Base-by-base conservation (phyloP, 1,140 invertebrate species). In the Brachionus asplanchnoidis region DNA sequence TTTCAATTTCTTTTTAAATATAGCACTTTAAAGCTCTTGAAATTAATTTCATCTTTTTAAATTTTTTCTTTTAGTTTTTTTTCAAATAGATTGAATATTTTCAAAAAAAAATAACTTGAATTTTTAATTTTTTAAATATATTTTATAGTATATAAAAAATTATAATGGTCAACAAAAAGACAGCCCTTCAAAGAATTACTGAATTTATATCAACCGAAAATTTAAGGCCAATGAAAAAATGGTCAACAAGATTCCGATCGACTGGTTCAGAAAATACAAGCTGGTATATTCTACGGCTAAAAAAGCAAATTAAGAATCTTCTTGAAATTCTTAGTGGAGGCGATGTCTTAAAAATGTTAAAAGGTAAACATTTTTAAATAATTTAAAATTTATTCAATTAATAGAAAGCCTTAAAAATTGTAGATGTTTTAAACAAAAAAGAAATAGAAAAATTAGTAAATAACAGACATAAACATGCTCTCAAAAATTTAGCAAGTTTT, bases 381-480 rank as follows among this genome's bases (percentile, higher is more conserved):
- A 75, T 28, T 44, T 28, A 14, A 44, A 44, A n/a, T 75, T 75
- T 32, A 42, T 20, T 75, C 42, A 66, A 28, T 75, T 46, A 46
- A 75, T 23, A 6, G 2, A 11, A 32, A 44, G 14, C 20, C n/a
- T 75, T 46, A 23, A 23, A 26, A 44, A 44, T 53, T 53, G 11
- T 44, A 75, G 70, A 75, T 75, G 23, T 75, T 20, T 46, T 75
- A 23, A 44, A 8, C 40, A 75, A 75, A 46, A 36, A 70, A 70
- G 66, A 70, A 70, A 70, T 14, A 32, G 32, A 70, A 36, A 32
- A 36, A 70, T 12, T 70, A 12, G 14, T 36, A 17, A 4, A 8
- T 14, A 40, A 70, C 6, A 20, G 40, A 20, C 17, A 75, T 46
- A 75, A 75, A 75, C 36, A 75, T 75, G 66, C 66, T 36, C 20